These are phyloP conservation scores for Tinea semifulvella DNA, from an alignment of 2,888 invertebrate genomes.

Conservation along the genomic window DNA sequence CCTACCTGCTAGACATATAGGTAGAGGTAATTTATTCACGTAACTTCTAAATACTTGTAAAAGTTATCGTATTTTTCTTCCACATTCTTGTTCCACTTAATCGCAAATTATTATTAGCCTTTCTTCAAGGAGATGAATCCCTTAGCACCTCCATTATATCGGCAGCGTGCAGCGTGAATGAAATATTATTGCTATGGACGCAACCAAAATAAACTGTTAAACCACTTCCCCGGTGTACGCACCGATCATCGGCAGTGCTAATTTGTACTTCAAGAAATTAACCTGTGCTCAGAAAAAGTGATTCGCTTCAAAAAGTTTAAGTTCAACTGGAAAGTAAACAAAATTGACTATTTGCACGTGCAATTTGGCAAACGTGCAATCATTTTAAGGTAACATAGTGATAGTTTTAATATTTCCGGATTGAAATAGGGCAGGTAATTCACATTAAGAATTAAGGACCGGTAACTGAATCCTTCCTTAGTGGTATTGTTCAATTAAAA, in stretches of 20 bases:
- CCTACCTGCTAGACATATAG: too few relatives aligned
- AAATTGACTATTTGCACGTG: not conserved
- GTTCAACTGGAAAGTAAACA: too few relatives aligned
- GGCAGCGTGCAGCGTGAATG: conserved; percentile 2
- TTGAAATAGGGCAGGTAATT: too few relatives aligned
- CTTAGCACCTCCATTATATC: not conserved
- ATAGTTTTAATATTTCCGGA: too few relatives aligned
- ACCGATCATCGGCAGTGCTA: conserved; percentile 6
- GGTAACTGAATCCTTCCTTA: too few relatives aligned
- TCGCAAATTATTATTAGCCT: not conserved
- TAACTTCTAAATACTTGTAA: too few relatives aligned
- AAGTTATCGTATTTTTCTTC: too few relatives aligned
- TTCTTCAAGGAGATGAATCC: conserved; percentile 4
- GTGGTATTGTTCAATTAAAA: too few relatives aligned
- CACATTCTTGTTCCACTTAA: too few relatives aligned
- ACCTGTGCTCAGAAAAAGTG: not conserved
- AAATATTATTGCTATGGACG: conserved; percentile 13
- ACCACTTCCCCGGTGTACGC: conserved; percentile 7
- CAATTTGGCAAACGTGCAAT: not conserved
- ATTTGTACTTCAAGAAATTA: conserved; percentile 8
- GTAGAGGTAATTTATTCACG: too few relatives aligned
- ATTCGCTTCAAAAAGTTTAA: conserved; percentile 2
- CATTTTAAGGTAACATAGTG: conserved; percentile 3
- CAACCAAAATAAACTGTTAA: conserved; percentile 14
- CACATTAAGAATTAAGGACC: too few relatives aligned